Percentiles rank a stretch among this genome's conserved stretches.
phyloP scores from a whole-genome alignment of 2,888 invertebrate species.

The Campoplex capitator region DNA sequence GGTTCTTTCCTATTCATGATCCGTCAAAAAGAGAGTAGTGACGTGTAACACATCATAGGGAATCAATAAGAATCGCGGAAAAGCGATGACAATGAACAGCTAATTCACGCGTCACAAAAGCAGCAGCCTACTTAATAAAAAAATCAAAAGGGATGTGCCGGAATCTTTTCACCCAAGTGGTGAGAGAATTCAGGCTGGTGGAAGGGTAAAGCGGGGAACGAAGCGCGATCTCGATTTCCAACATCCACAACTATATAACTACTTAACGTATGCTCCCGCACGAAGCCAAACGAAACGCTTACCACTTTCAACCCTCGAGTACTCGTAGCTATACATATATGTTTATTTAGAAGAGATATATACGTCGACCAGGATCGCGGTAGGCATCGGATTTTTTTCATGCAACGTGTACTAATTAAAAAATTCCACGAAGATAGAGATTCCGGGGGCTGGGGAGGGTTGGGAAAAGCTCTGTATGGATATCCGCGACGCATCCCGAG shows the following conservation, averaged over 20 bases:
- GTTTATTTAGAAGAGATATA: neutral
- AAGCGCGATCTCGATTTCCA: slow-evolving; percentile 37
- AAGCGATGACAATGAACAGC: too few relatives aligned
- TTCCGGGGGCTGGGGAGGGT: slow-evolving; percentile 70
- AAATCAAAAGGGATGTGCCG: neutral
- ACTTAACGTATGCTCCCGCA: slow-evolving; percentile 64
- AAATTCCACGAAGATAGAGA: slow-evolving; percentile 81
- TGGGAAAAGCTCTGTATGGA: slow-evolving; percentile 3
- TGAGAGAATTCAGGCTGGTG: neutral
- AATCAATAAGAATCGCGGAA: too few relatives aligned
- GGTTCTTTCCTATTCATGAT: too few relatives aligned
- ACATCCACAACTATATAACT: slow-evolving; percentile 21
- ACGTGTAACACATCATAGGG: too few relatives aligned
- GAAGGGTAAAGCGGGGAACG: neutral
- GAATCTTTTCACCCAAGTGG: slow-evolving; percentile 22
- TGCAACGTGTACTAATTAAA: slow-evolving; percentile 80
- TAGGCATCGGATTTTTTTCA: slow-evolving; percentile 76
- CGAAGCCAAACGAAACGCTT: slow-evolving; percentile 61
- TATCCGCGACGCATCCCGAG: slow-evolving; percentile 45
- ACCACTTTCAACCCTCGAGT: slow-evolving; percentile 25
- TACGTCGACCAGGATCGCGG: neutral
- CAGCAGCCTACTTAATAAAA: too few relatives aligned
- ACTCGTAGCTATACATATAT: neutral
- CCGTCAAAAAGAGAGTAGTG: too few relatives aligned
- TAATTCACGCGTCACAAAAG: too few relatives aligned